phyloP scores from a whole-genome alignment of 2,888 invertebrate genomes.

The Ischnus inquisitorius region DNA sequence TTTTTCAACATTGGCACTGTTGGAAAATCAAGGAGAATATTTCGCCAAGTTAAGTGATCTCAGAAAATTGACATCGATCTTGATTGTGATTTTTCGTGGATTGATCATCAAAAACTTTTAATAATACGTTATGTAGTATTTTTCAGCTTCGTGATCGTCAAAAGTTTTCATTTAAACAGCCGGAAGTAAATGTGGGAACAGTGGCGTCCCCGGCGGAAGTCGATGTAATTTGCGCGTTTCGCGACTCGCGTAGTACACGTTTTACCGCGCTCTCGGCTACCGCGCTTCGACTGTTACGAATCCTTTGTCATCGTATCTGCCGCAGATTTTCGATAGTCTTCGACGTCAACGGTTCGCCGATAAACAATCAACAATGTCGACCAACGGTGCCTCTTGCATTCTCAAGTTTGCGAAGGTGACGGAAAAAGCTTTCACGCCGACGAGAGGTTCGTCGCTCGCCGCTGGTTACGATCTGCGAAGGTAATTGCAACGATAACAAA shows the following conservation, averaged over 20 bases:
- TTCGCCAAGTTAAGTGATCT: too few relatives aligned
- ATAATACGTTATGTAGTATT: not conserved
- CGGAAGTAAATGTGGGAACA: not conserved
- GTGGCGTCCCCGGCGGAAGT: constrained; percentile 1
- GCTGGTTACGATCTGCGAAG: constrained; percentile 97
- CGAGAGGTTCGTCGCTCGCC: constrained; percentile 93
- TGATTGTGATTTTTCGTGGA: too few relatives aligned
- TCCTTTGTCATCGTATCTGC: not conserved
- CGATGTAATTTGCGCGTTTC: not conserved
- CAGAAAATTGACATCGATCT: too few relatives aligned
- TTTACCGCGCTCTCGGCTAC: constrained; percentile 18
- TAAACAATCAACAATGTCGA: constrained; percentile 66
- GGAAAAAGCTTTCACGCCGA: constrained; percentile 93
- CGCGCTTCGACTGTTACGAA: not conserved
- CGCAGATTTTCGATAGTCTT: not conserved
- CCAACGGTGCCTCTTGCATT: constrained; percentile 73
- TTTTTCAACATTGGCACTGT: too few relatives aligned
- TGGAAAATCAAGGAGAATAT: too few relatives aligned
- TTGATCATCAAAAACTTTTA: too few relatives aligned
- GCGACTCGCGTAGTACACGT: constrained; percentile 9
- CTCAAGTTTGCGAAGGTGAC: constrained; percentile 93
- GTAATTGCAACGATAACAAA: constrained; percentile 83
- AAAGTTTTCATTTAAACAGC: not conserved
- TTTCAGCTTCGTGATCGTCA: not conserved
- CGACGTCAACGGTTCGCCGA: not conserved